Evolutionary conservation across 2,797 vertebrate genomes (phyloP), one percentile per base, ranked within the genome.

Genomic region (Mormyrops boulengeri): DNA sequence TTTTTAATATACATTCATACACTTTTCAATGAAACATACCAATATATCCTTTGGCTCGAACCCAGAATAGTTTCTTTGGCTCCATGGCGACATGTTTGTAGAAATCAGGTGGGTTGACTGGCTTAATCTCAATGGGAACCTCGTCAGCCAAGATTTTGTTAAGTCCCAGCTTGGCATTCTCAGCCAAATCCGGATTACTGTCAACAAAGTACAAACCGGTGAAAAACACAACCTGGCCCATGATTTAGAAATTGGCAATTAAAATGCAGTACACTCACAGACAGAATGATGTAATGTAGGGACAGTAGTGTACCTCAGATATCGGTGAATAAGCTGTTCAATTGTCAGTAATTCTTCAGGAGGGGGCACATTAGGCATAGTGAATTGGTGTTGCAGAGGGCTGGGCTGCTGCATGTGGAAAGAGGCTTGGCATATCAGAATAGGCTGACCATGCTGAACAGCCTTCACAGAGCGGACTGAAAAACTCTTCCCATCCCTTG

Each of bases 91-190:
- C 38, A 2, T 4, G 88, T 88, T 93, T 91, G 89, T 92, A 94
- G 26, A 94, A 85, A 34, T 95, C 93, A 0, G 94, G 92, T 0
- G 97, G 97, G 92, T 97, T 97, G 82, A 99, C 93, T 0, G 96
- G 96, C 91, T 97, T 98, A 89, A 99, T 97, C 77, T 99, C 97
- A 84, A 99, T 97, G 0, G 98, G 98, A 44, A 99, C 94, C 2
- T 99, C 97, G 22, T 93, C 93, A 0, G 98, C 98, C 91, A 98
- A 93, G 19, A 97, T 95, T 91, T 95, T 97, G 92, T 95, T 97
- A 4, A 99, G 96, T 1, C 94, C 95, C 88, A 93, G 94, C 49
- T 93, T 96, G 34, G 96, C 95, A 14, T 93, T 95, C 89, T 98
- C 96, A 0, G 95, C 95, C 91, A 99, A 90, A 85, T 96, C 93